Percentiles rank a stretch among this genome's conserved stretches.
Evolutionary conservation across 1,140 invertebrate species (phyloP).

Genomic region (Cephus cinctus): DNA sequence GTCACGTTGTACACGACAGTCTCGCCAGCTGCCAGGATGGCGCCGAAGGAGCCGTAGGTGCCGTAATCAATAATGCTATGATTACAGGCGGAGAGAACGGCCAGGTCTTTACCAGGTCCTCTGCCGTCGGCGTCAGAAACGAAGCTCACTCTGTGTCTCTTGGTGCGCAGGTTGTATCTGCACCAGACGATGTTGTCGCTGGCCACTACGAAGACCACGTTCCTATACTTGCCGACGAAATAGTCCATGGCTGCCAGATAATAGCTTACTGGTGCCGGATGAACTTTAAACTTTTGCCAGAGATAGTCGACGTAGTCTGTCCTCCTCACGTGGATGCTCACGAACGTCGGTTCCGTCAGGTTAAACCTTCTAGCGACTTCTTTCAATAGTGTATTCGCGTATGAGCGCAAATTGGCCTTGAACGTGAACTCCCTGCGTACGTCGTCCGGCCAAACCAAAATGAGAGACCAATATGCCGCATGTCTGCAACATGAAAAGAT

Average conservation of each 20-base stretch:
- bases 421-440: constrained; percentile 61
- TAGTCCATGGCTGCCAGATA: constrained; percentile 61
- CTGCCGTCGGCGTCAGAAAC: constrained; percentile 49
- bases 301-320: constrained; percentile 64
- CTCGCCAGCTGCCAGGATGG: constrained; percentile 64
- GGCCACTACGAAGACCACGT: constrained; percentile 60
- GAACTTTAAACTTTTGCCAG: constrained; percentile 52
- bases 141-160: constrained; percentile 55
- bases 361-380: constrained; percentile 42
- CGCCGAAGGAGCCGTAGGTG: constrained; percentile 69
- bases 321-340: constrained; percentile 62
- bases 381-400: constrained; percentile 52
- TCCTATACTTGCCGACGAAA: constrained; percentile 56
- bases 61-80: constrained; percentile 71
- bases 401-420: constrained; percentile 49
- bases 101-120: constrained; percentile 62
- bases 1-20: constrained; percentile 62
- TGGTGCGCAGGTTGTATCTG: constrained; percentile 51
- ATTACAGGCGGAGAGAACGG: constrained; percentile 65
- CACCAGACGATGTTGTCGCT: constrained; percentile 67
- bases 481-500: constrained; percentile 45
- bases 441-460: constrained; percentile 60
- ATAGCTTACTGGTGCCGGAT: constrained; percentile 57
- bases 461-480: constrained; percentile 59
- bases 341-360: constrained; percentile 47